These are phyloP conservation scores for Zaprionus vittiger DNA, from an alignment of 1,140 invertebrate species.

Conservation along the genomic window DNA sequence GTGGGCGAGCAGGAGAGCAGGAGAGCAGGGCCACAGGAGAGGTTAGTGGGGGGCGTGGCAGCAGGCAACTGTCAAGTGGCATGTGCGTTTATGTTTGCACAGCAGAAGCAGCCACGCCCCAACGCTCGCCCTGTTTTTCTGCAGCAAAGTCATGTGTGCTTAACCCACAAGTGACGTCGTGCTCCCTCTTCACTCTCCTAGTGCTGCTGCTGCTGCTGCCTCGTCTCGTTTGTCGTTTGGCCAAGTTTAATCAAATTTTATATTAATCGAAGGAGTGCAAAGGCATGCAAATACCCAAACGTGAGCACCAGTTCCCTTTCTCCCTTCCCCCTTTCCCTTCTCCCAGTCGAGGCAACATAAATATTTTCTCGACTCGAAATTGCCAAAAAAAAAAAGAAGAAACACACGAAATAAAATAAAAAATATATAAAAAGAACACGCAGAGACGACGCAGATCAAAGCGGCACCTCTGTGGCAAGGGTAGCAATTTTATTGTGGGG, in stretches of 20 bases:
- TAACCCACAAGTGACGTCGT: slow-evolving; percentile 68
- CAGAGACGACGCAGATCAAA: slow-evolving; percentile 21
- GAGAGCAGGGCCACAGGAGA: slow-evolving; percentile 13
- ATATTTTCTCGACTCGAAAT: slow-evolving; percentile 52
- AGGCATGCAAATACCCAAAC: slow-evolving; percentile 78
- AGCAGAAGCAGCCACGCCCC: slow-evolving; percentile 42
- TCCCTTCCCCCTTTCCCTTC: background rate
- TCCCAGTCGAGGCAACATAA: slow-evolving; percentile 27
- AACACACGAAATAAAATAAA: slow-evolving; percentile 28
- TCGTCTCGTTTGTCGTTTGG: slow-evolving; percentile 48
- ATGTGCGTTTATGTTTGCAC: slow-evolving; percentile 55
- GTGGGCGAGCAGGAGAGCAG: slow-evolving; percentile 22
- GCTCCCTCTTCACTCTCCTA: background rate
- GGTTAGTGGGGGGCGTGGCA: slow-evolving; percentile 19
- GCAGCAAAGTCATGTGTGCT: slow-evolving; percentile 73
- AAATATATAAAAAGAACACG: slow-evolving; percentile 21
- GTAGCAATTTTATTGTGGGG: slow-evolving; percentile 29
- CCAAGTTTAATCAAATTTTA: slow-evolving; percentile 82
- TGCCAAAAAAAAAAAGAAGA: slow-evolving; percentile 32
- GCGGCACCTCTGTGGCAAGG: slow-evolving; percentile 39
- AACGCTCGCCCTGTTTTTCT: slow-evolving; percentile 45
- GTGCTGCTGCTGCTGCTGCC: background rate
- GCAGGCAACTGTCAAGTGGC: slow-evolving; percentile 43
- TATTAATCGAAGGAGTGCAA: slow-evolving; percentile 81
- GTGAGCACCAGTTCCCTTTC: slow-evolving; percentile 13